Evolutionary conservation across 2,888 invertebrate genomes (phyloP).

Genomic region (Chrysolina haemoptera): DNA sequence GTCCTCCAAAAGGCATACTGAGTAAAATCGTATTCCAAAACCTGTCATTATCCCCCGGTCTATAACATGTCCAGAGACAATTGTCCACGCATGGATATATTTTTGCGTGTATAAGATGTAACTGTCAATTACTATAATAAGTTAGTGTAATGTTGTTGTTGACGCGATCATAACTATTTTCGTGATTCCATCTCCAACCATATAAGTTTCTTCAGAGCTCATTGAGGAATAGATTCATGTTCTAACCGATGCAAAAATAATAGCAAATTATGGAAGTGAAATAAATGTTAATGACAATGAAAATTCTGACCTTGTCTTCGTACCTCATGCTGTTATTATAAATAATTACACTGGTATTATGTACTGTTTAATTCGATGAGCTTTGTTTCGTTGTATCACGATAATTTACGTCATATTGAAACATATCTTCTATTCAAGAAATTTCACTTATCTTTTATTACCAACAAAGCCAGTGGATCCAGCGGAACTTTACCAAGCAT

Average conservation of each 20-base stretch:
- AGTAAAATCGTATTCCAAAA: too few relatives aligned
- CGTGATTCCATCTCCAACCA: background rate
- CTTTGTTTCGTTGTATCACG: slow-evolving; percentile 4
- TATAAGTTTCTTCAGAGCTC: background rate
- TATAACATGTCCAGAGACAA: too few relatives aligned
- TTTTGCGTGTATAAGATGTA: too few relatives aligned
- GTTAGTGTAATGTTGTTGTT: background rate
- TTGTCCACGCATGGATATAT: too few relatives aligned
- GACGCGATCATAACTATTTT: background rate
- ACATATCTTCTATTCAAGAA: too few relatives aligned
- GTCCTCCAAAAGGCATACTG: too few relatives aligned
- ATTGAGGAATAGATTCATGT: background rate
- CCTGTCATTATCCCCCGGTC: too few relatives aligned
- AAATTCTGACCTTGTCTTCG: slow-evolving; percentile 12
- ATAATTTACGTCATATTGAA: slow-evolving; percentile 5
- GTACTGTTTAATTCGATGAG: slow-evolving; percentile 1
- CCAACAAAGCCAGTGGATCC: too few relatives aligned
- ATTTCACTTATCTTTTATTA: too few relatives aligned
- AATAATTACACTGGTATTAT: background rate
- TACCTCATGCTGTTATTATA: background rate
- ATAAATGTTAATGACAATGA: slow-evolving; percentile 20
- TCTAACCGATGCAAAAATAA: slow-evolving; percentile 6
- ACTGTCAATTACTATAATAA: too few relatives aligned
- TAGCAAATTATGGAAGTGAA: background rate
- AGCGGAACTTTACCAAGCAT: too few relatives aligned